Percentiles rank a stretch among this genome's conserved stretches.
Evolutionary conservation across 2,888 invertebrate species (phyloP).

Genomic region (Congeria kusceri): DNA sequence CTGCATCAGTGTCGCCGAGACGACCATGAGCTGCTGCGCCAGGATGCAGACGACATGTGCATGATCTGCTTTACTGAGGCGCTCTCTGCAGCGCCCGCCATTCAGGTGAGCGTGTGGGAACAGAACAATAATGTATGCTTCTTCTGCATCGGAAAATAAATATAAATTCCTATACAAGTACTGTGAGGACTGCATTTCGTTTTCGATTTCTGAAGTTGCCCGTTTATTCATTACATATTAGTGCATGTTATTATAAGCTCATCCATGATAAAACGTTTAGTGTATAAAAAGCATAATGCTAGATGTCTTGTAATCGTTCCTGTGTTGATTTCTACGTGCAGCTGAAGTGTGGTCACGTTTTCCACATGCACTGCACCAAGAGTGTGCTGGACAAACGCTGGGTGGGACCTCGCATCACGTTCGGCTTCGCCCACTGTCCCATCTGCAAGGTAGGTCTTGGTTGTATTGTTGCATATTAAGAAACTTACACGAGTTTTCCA

Average conservation of each 20-base stretch:
- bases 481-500: too few species aligned
- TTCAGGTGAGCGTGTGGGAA: slow-evolving; percentile 87
- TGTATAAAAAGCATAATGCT: too few species aligned
- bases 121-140: too few species aligned
- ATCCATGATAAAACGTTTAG: too few species aligned
- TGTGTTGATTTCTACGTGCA: slow-evolving; percentile 10
- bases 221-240: too few species aligned
- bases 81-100: slow-evolving; percentile 96
- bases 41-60: slow-evolving; percentile 99
- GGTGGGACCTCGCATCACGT: slow-evolving; percentile 98
- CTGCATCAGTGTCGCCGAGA: slow-evolving; percentile 91
- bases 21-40: slow-evolving; percentile 88
- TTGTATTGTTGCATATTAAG: too few species aligned
- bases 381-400: slow-evolving; percentile 94
- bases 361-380: slow-evolving; percentile 96
- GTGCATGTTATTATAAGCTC: too few species aligned
- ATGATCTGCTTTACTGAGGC: slow-evolving; percentile 99
- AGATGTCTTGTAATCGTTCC: not conserved
- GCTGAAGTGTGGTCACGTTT: slow-evolving; percentile 94
- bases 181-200: too few species aligned
- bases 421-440: slow-evolving; percentile 97
- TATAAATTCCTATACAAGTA: too few species aligned
- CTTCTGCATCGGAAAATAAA: too few species aligned
- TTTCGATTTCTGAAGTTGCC: too few species aligned
- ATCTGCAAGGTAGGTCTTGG: slow-evolving; percentile 93